Evolutionary conservation across 2,888 invertebrate species (phyloP), one percentile per base, ranked within the genome.

Genomic region (Pristionchus japonicus): DNA sequence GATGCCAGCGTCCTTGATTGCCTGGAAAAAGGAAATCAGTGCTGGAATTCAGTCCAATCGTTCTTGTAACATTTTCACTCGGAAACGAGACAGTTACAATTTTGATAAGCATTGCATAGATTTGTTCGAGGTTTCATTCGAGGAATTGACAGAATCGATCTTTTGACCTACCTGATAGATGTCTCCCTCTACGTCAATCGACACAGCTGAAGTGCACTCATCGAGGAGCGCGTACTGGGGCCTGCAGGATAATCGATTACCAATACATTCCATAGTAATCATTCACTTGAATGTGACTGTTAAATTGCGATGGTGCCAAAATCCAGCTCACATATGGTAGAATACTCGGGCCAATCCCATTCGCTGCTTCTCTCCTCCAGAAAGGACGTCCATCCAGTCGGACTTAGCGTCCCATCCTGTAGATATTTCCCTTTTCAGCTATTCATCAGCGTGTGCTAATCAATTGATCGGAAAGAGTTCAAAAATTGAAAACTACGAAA

Each of bases 161-260:
- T n/a, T n/a, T 67, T 64, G 3, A 67, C 40, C 77, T 77, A 77
- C 77, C 77, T 97, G 97, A 95, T 99, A 99, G 97, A 99, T 98
- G 91, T 96, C 97, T 47, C 98, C 98, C 95, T 99, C 99, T 0
- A 99, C 99, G 95, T 99, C 99, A 0, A 99, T 97, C 84, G 98
- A 98, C 0, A 99, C 99, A 0, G 99, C 99, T 95, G 98, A 98
- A 0, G 99, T 99, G 95, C 99, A 99, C 95, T 99, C 99, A 94
- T 99, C 99, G 92, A 99, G 95, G 93, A 99, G 99, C 20, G 99
- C 99, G 95, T 99, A 99, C 95, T 98, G 98, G 0, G 99, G 99
- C 94, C 96, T 91, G 88, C 23, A 89, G n/a, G 13, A 1, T 43
- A 27, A 43, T 77, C 47, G 9, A 77, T 40, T 9, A 3, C 1